A percentile compares a stretch with the other conserved stretches of the same genome.
phyloP scores from a whole-genome alignment of 2,888 invertebrate species.

The Caenorhabditis virilis region DNA sequence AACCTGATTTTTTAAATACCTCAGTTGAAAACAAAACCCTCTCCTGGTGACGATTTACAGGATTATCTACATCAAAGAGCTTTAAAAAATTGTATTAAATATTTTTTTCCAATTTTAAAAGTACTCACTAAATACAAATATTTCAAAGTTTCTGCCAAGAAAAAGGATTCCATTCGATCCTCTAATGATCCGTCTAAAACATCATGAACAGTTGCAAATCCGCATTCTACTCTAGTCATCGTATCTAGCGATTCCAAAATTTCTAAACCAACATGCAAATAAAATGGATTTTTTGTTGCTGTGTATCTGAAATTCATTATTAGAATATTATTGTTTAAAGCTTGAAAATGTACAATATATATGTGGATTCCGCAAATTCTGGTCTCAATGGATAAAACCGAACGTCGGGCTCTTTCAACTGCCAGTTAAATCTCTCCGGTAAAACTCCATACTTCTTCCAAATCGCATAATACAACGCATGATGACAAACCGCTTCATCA shows the following conservation, averaged over 20 bases:
- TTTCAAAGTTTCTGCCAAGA: conserved; percentile 76
- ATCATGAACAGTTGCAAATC: conserved; percentile 76
- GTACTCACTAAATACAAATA: conserved; percentile 75
- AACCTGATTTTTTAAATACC: too few species aligned
- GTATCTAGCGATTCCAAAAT: conserved; percentile 71
- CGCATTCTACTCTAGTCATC: conserved; percentile 71
- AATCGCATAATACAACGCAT: conserved; percentile 75
- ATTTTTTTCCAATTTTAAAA: background rate
- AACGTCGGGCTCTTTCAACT: conserved; percentile 73
- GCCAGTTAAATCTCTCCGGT: conserved; percentile 73
- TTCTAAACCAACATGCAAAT: conserved; percentile 75
- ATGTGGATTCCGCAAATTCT: conserved; percentile 76
- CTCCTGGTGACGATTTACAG: conserved; percentile 73
- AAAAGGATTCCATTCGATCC: conserved; percentile 76
- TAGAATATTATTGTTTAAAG: too few species aligned
- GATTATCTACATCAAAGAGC: conserved; percentile 76
- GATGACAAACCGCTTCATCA: conserved; percentile 76
- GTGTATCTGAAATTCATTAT: conserved; percentile 19
- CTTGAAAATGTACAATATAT: conserved; percentile 71
- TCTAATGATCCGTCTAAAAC: conserved; percentile 75
- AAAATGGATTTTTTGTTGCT: conserved; percentile 76
- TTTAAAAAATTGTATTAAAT: conserved; percentile 70
- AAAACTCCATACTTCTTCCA: conserved; percentile 75
- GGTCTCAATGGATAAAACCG: conserved; percentile 76
- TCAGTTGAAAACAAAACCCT: conserved; percentile 75